Conservation (phyloP, 2,113 vertebrate genomes). For the Melanostigma gelatinosum region DNA sequence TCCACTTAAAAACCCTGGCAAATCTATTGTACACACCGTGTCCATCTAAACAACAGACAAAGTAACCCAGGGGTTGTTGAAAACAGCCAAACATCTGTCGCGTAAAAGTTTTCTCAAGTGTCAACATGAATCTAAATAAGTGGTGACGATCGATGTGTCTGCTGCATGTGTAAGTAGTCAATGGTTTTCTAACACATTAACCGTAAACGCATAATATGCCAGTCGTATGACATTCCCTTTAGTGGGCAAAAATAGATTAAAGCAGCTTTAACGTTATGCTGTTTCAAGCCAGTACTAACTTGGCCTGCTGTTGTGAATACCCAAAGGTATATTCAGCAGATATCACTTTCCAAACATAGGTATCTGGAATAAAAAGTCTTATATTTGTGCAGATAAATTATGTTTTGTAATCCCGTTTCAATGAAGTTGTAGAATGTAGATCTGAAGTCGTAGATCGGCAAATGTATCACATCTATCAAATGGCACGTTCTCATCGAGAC, state of each 20-base stretch:
- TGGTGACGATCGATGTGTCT: background rate
- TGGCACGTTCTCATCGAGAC: conserved; percentile 13
- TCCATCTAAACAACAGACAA: background rate
- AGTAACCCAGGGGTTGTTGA: background rate
- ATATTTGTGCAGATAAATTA: background rate
- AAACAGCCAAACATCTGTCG: background rate
- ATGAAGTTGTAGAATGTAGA: background rate
- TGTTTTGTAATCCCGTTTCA: background rate
- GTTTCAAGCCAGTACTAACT: background rate
- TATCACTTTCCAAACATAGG: background rate
- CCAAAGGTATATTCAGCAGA: background rate
- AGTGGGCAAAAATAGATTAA: background rate
- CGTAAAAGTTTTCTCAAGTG: background rate
- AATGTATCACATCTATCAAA: background rate
- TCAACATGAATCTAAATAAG: background rate
- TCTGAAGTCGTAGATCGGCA: background rate
- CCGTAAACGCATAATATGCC: background rate
- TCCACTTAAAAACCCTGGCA: background rate
- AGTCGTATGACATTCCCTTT: background rate
- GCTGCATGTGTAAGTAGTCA: background rate
- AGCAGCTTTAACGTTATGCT: background rate
- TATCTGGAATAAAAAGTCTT: background rate
- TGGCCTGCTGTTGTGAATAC: background rate
- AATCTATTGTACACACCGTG: background rate
- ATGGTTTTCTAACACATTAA: background rate